These are phyloP conservation scores for Labeo catla DNA, from an alignment of 2,113 vertebrate species.

Conservation along the genomic window DNA sequence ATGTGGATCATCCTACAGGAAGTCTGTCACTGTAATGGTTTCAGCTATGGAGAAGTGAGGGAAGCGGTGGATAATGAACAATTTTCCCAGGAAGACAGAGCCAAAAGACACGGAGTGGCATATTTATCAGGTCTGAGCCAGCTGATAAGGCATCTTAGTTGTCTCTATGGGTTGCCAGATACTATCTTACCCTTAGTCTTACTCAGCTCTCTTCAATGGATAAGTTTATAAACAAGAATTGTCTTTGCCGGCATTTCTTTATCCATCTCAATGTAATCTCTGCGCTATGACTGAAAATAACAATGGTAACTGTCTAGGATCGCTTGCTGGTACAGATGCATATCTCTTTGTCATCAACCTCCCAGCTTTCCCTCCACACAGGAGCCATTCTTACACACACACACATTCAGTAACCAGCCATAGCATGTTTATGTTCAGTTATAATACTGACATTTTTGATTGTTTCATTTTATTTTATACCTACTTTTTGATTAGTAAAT, in stretches of 20 bases:
- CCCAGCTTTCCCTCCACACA: constrained; percentile 33
- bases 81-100: constrained; percentile 14
- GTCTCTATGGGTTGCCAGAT: constrained; percentile 69
- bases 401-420: background rate
- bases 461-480: background rate
- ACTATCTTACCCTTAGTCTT: constrained; percentile 59
- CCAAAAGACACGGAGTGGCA: constrained; percentile 8
- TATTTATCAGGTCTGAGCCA: constrained; percentile 61
- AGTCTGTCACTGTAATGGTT: background rate
- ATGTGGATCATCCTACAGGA: background rate
- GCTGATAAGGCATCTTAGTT: constrained; percentile 64
- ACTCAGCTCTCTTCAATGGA: constrained; percentile 46
- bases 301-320: constrained; percentile 66
- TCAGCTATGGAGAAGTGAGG: background rate
- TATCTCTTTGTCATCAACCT: constrained; percentile 53
- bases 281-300: constrained; percentile 70
- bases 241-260: constrained; percentile 57
- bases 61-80: background rate
- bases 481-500: too few species aligned
- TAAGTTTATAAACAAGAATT: constrained; percentile 57
- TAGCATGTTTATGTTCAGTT: background rate
- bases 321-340: constrained; percentile 58
- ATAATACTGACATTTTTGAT: background rate
- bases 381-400: constrained; percentile 41
- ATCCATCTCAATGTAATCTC: constrained; percentile 65